These are phyloP conservation scores for Jordanella pulchra DNA, from an alignment of 2,797 vertebrate species.

Conservation along the genomic window DNA sequence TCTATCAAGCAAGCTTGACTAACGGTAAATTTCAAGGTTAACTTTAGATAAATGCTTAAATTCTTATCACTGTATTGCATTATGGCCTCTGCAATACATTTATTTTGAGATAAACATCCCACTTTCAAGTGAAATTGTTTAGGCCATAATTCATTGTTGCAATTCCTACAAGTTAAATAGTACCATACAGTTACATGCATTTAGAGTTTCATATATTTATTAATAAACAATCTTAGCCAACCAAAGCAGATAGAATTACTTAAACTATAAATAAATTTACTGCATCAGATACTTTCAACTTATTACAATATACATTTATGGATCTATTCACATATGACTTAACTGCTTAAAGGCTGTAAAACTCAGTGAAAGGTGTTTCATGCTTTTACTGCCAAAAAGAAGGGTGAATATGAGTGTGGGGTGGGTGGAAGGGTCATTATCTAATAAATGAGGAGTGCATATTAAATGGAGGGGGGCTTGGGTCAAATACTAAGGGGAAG, in stretches of 20 bases:
- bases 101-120: constrained; percentile 59
- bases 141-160: constrained; percentile 31
- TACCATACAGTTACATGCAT: constrained; percentile 5
- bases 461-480: constrained; percentile 23
- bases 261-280: constrained; percentile 51
- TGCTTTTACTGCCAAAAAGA: constrained; percentile 56
- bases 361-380: constrained; percentile 62
- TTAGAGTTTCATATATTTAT: neutral
- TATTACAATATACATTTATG: constrained; percentile 28
- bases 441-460: constrained; percentile 50
- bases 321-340: constrained; percentile 46
- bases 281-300: constrained; percentile 56
- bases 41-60: constrained; percentile 22
- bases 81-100: constrained; percentile 32
- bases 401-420: constrained; percentile 35
- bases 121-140: constrained; percentile 62
- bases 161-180: constrained; percentile 6
- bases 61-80: constrained; percentile 17
- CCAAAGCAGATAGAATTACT: constrained; percentile 43
- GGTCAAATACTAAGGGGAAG: constrained; percentile 21
- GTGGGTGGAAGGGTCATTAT: constrained; percentile 10
- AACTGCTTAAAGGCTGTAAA: constrained; percentile 61
- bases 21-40: constrained; percentile 28
- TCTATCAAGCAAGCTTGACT: constrained; percentile 31
- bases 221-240: constrained; percentile 37